Conservation (phyloP, 2,797 vertebrate genomes). For the Petrocephalus schoutedeni region DNA sequence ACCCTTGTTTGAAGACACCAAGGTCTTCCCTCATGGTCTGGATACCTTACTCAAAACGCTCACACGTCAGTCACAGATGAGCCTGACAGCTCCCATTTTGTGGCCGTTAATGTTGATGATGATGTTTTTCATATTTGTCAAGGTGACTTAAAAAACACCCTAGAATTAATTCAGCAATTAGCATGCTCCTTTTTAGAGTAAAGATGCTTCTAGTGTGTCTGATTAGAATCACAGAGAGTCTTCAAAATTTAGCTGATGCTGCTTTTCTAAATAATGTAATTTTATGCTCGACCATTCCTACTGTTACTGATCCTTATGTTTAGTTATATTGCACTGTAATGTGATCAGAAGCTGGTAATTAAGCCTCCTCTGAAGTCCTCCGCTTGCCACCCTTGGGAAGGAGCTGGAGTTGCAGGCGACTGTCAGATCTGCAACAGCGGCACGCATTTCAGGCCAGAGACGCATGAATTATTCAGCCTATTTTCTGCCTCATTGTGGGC, state of each 20-base stretch:
- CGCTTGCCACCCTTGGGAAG: background rate
- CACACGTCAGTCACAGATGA: background rate
- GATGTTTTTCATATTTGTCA: background rate
- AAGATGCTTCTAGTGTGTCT: background rate
- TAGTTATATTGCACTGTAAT: background rate
- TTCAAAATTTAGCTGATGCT: background rate
- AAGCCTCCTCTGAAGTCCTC: background rate
- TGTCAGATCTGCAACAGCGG: background rate
- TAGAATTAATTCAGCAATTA: background rate
- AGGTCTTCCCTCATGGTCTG: background rate
- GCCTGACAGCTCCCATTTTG: background rate
- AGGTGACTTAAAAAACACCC: background rate
- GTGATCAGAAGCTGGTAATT: constrained; percentile 17
- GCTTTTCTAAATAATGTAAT: background rate
- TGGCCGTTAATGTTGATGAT: background rate
- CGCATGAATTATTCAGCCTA: constrained; percentile 47
- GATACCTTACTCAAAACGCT: background rate
- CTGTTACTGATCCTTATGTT: background rate
- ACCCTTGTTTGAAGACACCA: background rate
- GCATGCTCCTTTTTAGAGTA: background rate
- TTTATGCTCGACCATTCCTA: background rate
- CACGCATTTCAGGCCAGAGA: constrained; percentile 29
- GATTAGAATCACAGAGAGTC: background rate
- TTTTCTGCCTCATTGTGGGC: constrained; percentile 23
- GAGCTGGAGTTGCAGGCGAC: background rate